Conservation (phyloP, 2,888 invertebrate genomes). For the Nasonia oneida region DNA sequence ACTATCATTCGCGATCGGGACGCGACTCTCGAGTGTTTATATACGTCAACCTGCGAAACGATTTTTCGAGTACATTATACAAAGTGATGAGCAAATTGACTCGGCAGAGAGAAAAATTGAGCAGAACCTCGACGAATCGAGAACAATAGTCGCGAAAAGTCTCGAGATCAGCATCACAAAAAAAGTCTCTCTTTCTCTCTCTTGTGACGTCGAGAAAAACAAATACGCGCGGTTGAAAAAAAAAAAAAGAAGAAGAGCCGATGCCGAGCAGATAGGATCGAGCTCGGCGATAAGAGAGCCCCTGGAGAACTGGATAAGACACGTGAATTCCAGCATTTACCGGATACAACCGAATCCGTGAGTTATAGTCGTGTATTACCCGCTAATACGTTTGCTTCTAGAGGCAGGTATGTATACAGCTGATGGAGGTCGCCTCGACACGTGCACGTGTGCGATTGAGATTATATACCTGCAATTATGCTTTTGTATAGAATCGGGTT, state of each 20-base stretch:
- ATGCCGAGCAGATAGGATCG: neutral
- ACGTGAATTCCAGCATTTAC: constrained; percentile 60
- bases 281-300: constrained; percentile 24
- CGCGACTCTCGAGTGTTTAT: neutral
- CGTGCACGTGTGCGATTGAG: too few species aligned
- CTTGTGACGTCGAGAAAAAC: neutral
- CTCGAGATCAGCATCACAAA: neutral
- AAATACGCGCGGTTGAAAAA: neutral
- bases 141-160: neutral
- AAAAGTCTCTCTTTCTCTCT: neutral
- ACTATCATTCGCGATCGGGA: neutral
- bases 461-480: too few species aligned
- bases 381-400: neutral
- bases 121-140: neutral
- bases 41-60: too few species aligned
- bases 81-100: too few species aligned
- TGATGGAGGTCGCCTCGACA: neutral
- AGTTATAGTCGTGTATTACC: neutral
- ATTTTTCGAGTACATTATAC: too few species aligned
- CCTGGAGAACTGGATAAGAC: constrained; percentile 50
- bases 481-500: too few species aligned
- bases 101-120: neutral
- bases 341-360: constrained; percentile 55
- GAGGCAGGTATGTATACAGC: neutral
- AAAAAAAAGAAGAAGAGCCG: neutral